Evolutionary conservation across 2,797 vertebrate species (phyloP).

Genomic region (Phoxinus dragarum): DNA sequence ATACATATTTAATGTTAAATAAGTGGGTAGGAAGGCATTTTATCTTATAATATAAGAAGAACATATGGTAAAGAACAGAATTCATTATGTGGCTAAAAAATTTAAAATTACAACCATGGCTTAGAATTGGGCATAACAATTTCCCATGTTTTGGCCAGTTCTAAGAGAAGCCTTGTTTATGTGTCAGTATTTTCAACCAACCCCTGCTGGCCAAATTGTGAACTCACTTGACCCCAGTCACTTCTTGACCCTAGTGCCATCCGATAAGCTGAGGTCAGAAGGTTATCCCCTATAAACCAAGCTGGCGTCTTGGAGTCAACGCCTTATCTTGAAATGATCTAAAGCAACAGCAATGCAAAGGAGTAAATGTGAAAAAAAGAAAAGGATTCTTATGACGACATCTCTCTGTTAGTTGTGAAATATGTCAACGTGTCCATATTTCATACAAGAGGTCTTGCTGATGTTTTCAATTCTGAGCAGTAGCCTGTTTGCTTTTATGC

Average conservation of each 20-base stretch:
- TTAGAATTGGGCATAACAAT: not conserved
- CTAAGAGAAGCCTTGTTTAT: not conserved
- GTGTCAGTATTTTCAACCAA: not conserved
- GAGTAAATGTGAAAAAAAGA: not conserved
- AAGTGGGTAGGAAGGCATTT: not conserved
- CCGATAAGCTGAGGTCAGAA: constrained; percentile 42
- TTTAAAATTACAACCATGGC: not conserved
- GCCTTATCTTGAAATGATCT: constrained; percentile 5
- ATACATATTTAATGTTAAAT: not conserved
- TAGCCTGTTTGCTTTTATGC: not conserved
- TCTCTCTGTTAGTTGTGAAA: too few relatives aligned
- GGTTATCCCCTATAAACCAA: constrained; percentile 35
- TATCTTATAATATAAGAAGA: not conserved
- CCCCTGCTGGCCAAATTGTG: constrained; percentile 5
- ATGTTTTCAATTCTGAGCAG: not conserved
- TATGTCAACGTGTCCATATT: not conserved
- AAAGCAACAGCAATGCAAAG: not conserved
- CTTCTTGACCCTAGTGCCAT: constrained; percentile 26
- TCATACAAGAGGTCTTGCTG: not conserved
- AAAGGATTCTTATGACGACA: not conserved
- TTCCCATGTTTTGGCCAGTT: not conserved
- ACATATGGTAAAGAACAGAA: not conserved
- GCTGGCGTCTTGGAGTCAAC: constrained; percentile 46
- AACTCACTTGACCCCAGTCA: constrained; percentile 33
- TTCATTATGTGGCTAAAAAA: not conserved